Conservation (phyloP, 2,888 invertebrate genomes). For the Trachelus tabidus region DNA sequence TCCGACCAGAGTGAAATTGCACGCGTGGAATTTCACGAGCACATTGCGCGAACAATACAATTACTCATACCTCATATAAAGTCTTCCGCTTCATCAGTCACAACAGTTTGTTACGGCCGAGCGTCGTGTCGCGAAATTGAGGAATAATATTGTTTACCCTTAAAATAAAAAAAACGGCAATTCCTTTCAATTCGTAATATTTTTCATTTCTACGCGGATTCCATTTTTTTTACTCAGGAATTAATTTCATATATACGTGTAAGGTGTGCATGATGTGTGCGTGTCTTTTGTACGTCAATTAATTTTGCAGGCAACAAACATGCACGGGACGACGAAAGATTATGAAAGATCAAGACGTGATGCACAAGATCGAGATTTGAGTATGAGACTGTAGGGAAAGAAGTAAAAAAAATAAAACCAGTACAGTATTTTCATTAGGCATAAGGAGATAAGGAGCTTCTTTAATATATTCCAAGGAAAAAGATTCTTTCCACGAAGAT, state of each 20-base stretch:
- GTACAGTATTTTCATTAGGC: background rate
- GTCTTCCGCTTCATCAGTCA: background rate
- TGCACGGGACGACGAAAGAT: background rate
- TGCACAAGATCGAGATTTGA: background rate
- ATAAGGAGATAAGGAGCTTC: background rate
- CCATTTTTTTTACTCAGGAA: background rate
- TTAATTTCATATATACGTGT: background rate
- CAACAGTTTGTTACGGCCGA: background rate
- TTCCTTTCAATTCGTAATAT: background rate
- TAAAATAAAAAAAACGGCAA: background rate
- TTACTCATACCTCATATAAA: background rate
- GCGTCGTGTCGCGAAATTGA: background rate
- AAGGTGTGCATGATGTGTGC: background rate
- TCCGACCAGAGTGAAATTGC: background rate
- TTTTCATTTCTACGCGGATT: background rate
- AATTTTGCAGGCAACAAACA: background rate
- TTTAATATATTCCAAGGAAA: background rate
- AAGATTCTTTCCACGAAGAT: background rate
- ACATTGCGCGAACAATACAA: background rate
- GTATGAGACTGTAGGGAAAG: slow-evolving; percentile 18
- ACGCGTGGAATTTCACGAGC: background rate
- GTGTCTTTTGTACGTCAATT: background rate
- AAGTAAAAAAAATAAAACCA: slow-evolving; percentile 14
- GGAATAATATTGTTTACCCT: background rate
- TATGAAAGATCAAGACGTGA: background rate